Evolutionary conservation across 2,888 invertebrate species (phyloP).

Genomic region (Neoitamus cyanurus): DNA sequence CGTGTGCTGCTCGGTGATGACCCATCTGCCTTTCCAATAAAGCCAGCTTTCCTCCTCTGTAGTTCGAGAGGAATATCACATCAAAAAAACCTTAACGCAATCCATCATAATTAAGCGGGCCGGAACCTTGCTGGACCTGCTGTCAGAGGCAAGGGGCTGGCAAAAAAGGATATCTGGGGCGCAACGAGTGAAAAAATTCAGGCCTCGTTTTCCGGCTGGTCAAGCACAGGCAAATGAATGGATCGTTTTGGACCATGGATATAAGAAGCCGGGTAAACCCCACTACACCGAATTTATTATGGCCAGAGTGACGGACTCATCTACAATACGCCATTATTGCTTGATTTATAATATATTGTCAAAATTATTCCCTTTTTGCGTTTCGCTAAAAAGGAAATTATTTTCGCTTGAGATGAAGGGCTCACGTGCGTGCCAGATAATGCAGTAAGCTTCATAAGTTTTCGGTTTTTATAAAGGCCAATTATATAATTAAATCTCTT

Average conservation of each 20-base stretch:
- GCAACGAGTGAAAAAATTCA: not conserved
- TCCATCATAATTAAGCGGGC: not conserved
- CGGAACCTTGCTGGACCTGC: not conserved
- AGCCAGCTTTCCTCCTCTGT: not conserved
- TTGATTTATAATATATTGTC: not conserved
- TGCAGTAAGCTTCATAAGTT: too few relatives aligned
- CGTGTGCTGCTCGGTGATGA: not conserved
- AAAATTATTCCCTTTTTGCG: not conserved
- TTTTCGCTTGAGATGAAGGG: not conserved
- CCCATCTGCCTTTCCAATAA: not conserved
- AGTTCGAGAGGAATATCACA: not conserved
- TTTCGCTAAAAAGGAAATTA: not conserved
- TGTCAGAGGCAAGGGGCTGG: not conserved
- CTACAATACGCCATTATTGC: not conserved
- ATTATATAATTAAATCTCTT: too few relatives aligned
- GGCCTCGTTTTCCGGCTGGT: not conserved
- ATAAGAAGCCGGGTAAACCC: not conserved
- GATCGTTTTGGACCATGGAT: not conserved
- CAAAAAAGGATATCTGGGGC: not conserved
- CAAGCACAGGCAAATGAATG: not conserved
- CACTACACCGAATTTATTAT: not conserved
- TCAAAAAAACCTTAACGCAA: not conserved
- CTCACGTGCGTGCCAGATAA: not conserved
- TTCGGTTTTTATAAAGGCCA: too few relatives aligned
- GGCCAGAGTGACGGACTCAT: not conserved